Evolutionary conservation across 2,888 invertebrate species (phyloP).

Genomic region (Halictus ligatus): DNA sequence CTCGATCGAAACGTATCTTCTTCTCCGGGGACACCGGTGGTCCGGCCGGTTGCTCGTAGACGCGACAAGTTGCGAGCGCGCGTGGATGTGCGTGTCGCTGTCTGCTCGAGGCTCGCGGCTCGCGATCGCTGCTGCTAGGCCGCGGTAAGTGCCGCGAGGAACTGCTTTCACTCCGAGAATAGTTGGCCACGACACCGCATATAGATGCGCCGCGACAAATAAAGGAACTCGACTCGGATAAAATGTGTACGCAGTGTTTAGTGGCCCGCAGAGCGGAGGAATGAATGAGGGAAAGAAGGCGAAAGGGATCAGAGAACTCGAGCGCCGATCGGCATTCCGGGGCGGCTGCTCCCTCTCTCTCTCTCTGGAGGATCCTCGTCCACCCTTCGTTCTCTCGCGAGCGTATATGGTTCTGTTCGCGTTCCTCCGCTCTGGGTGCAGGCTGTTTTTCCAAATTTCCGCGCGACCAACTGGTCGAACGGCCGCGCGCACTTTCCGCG

Average conservation of each 20-base stretch:
- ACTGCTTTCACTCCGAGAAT: conserved; percentile 72
- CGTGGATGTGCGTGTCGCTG: conserved; percentile 1
- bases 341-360: conserved; percentile 4
- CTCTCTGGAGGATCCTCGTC: neutral
- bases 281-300: conserved; percentile 65
- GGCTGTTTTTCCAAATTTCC: neutral
- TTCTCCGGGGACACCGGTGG: neutral
- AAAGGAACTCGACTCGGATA: conserved; percentile 68
- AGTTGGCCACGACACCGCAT: conserved; percentile 68
- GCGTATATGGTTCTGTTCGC: neutral
- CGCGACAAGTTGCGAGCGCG: conserved; percentile 54
- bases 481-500: neutral
- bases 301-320: conserved; percentile 42
- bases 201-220: conserved; percentile 71
- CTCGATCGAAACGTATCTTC: neutral
- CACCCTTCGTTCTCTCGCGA: neutral
- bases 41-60: conserved; percentile 14
- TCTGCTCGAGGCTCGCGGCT: conserved; percentile 16
- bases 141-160: conserved; percentile 53
- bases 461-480: neutral
- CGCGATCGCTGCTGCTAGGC: conserved; percentile 31
- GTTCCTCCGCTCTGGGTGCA: neutral
- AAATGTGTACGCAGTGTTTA: conserved; percentile 73
- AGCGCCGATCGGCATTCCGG: conserved; percentile 48
- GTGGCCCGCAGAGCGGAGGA: conserved; percentile 63